These are phyloP conservation scores for Epinotia nisella DNA, from an alignment of 2,888 invertebrate genomes.

Conservation along the genomic window DNA sequence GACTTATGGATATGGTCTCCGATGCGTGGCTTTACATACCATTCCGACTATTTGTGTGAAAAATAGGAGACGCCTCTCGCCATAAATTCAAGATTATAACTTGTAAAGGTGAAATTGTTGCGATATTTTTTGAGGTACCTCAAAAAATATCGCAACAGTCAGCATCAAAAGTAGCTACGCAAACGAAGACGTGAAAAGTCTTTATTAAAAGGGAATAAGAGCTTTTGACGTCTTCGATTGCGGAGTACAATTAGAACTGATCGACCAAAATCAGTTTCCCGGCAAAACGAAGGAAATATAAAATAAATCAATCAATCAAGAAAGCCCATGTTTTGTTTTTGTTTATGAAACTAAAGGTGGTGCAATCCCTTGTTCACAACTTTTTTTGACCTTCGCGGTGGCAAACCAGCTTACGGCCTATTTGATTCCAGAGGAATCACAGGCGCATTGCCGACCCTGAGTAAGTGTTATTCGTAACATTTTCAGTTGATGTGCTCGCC, in stretches of 20 bases:
- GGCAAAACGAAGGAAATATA: not conserved
- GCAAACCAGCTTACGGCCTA: no score
- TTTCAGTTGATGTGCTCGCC: conserved; percentile 7
- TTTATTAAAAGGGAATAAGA: no score
- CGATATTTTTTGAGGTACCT: conserved; percentile 1
- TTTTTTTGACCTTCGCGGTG: no score
- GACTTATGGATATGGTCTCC: conserved; percentile 79
- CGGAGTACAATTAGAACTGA: not conserved
- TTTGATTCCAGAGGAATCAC: no score
- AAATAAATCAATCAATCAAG: not conserved
- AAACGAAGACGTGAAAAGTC: no score
- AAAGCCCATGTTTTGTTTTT: not conserved
- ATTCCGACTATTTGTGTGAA: conserved; percentile 69
- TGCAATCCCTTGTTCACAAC: not conserved
- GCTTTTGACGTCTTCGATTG: no score
- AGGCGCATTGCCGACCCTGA: no score
- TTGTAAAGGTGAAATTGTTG: conserved; percentile 22
- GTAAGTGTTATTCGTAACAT: no score
- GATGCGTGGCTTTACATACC: conserved; percentile 63
- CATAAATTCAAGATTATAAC: conserved; percentile 36
- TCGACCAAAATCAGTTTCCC: not conserved
- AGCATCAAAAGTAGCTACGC: no score
- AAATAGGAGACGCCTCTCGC: conserved; percentile 46
- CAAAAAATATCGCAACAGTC: conserved; percentile 4
- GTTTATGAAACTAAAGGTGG: not conserved